Evolutionary conservation across 2,888 invertebrate genomes (phyloP).

Genomic region (Halocaridina rubra): DNA sequence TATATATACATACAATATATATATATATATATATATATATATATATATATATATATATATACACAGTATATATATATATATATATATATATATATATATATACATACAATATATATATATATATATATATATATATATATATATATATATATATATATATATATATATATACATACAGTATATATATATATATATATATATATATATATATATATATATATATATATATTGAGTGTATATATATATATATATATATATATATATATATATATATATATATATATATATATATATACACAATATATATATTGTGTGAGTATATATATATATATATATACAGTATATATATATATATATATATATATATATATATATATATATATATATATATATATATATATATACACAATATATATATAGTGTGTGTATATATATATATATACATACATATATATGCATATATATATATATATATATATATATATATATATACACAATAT

Average conservation of each 20-base stretch:
- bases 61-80: neutral
- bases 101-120: neutral
- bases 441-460: neutral
- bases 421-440: neutral
- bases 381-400: too few species aligned
- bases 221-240: neutral
- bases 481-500: neutral
- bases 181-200: neutral
- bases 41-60: neutral
- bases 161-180: neutral
- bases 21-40: neutral
- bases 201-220: neutral
- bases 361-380: too few species aligned
- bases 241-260: neutral
- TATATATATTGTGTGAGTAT: too few species aligned
- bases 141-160: neutral
- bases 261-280: neutral
- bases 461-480: neutral
- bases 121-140: slow-evolving; percentile 1
- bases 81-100: neutral
- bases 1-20: neutral
- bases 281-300: too few species aligned
- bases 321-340: too few species aligned
- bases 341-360: too few species aligned
- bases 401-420: too few species aligned